Percentiles rank a stretch among this genome's conserved stretches.
phyloP scores from a whole-genome alignment of 2,113 vertebrate species.

The Ictalurus furcatus region DNA sequence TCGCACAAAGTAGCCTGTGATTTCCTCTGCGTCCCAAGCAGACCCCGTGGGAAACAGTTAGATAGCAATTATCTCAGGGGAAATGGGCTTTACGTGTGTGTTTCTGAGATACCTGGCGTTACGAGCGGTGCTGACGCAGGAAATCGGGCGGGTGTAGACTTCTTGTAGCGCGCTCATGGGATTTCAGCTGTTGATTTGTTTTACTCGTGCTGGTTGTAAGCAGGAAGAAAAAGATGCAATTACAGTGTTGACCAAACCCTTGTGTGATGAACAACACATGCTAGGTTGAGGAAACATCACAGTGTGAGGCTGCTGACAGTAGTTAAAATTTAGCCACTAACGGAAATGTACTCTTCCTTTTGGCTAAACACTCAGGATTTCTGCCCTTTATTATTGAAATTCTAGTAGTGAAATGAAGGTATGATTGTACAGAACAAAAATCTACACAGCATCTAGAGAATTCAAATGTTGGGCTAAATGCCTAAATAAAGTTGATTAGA shows the following conservation, averaged over 20 bases:
- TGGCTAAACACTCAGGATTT: not conserved
- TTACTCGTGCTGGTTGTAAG: slow-evolving; percentile 5
- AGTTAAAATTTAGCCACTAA: not conserved
- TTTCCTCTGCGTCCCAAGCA: slow-evolving; percentile 34
- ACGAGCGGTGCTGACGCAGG: slow-evolving; percentile 34
- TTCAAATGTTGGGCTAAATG: not conserved
- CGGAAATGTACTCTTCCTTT: not conserved
- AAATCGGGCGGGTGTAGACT: slow-evolving; percentile 1
- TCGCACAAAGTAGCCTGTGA: slow-evolving; percentile 31
- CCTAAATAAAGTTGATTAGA: not conserved
- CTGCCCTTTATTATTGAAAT: not conserved
- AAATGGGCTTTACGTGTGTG: slow-evolving; percentile 42
- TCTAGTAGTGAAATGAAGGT: not conserved
- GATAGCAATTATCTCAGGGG: slow-evolving; percentile 45
- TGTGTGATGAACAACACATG: slow-evolving; percentile 39
- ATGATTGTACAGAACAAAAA: not conserved
- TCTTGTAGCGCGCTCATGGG: slow-evolving; percentile 26
- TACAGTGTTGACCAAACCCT: slow-evolving; percentile 18
- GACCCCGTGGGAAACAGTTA: slow-evolving; percentile 45
- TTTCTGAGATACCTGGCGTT: slow-evolving; percentile 47
- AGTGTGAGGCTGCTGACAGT: not conserved
- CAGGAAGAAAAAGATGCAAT: slow-evolving; percentile 24
- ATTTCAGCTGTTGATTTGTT: slow-evolving; percentile 34
- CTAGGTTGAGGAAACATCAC: slow-evolving; percentile 5
- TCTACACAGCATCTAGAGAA: not conserved